Base-by-base conservation (phyloP, 2,888 invertebrate genomes). In the Pristionchus entomophagus region DNA sequence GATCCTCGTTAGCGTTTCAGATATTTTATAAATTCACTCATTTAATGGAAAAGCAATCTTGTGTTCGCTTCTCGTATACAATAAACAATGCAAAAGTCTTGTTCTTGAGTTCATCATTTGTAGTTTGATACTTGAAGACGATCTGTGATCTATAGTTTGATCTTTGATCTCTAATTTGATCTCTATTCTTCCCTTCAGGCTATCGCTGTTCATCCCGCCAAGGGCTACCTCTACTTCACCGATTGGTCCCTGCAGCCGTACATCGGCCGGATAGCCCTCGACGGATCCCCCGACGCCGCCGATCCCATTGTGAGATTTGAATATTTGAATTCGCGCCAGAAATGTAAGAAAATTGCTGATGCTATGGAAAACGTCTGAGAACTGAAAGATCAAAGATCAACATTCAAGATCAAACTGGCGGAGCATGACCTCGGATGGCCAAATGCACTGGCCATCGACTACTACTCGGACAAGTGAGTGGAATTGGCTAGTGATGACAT, bases 391-490 rank as follows among this genome's bases (percentile, higher is more conserved):
- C 45, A 73, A 38, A n/a, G 41, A 73, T 73, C 41, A 41, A 41
- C 8, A 49, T 78, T 83, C 2, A 41, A 83, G 83, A 96, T 96
- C 0, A 95, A 96, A 85, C 96, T 99, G 89, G 95, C 98, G 96
- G 97, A 97, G 92, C 96, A 97, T 90, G 97, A 97, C 92, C 96
- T 99, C 82, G 98, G 98, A 0, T 99, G 99, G 99, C 99, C 99
- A 0, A 99, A 99, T 94, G 99, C 98, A 0, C 94, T 99, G 26
- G 97, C 99, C 0, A 96, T 99, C 87, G 99, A 99, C 93, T 98
- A 97, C 94, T 97, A 98, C 94, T 97, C 98, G 0, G 97, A 98
- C 91, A 95, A 96, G 91, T 86, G 85, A 6, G 45, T 26, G 8
- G n/a, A n/a, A n/a, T n/a, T n/a, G n/a, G n/a, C n/a, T n/a, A n/a